Base-by-base conservation (phyloP, 2,888 invertebrate species). In the Cantharis rustica region DNA sequence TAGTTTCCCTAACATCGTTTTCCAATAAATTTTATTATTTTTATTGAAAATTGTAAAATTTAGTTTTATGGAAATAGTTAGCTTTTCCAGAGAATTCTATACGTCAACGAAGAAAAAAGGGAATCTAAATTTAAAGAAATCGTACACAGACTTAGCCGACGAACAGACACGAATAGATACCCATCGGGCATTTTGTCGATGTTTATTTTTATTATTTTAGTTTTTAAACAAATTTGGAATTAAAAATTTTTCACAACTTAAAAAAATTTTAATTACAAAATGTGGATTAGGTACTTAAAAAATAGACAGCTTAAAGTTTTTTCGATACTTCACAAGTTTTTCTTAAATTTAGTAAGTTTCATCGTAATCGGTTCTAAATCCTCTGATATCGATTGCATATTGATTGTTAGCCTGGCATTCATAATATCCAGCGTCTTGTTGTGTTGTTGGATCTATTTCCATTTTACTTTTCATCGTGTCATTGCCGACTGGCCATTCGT, bases 371-470 rank as follows among this genome's bases (percentile, higher is more conserved):
- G 93, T 93, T 82, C 93, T 88, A 83, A 93, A 93, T 71, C 92
- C 92, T 80, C 93, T 88, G 78, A 90, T 90, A 85, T 93, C 93
- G 68, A 93, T 91, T 4, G 93, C 89, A 83, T 93, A 93, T 85
- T 93, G 92, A 87, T 93, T 93, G 82, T 93, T 93, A 0, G 93
- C 93, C 83, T 93, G 92, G 82, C 93, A 94, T 85, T 93, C 93
- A 86, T 93, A 94, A 82, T 91, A 93, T 11, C 93, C 93, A 2
- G 92, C 92, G 86, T 93, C 93, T 87, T 92, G 92, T 85, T 93
- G 93, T 7, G 93, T 92, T 0, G 93, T 92, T 13, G 93, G 93
- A 85, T 93, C 93, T 64, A 93, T 93, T 88, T 93, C 93, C 92
- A 93, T 92, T 87, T 93, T 93, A 68, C 92, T 93, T 84, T 93